Evolutionary conservation across 2,113 vertebrate genomes (phyloP), one percentile per base, ranked within the genome.

Genomic region (Spermophilus dauricus): DNA sequence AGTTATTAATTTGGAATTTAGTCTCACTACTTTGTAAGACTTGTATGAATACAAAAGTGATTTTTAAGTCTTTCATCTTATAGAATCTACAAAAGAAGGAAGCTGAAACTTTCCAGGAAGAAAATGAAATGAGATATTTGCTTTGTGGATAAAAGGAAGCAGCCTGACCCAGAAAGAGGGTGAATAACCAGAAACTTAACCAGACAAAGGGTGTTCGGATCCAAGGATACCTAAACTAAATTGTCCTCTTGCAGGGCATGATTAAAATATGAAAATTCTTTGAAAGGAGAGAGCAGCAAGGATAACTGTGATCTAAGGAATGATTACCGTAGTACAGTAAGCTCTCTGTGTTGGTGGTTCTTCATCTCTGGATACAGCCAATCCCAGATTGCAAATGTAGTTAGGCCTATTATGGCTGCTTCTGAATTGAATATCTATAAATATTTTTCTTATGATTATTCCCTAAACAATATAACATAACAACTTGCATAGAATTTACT

Each of bases 1-100:
- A 85, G n/a, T 88, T 91, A 83, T 67, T 92, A 86, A 78, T 70
- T 67, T 95, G 17, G 26, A 91, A 69, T 91, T 91, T 48, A 72
- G 8, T 77, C 20, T 89, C 20, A 56, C 1, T 84, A 63, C 53
- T 95, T 48, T 51, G 70, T 45, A 93, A 91, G 45, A 83, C 28
- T 48, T 69, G 24, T 34, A 91, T 86, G 61, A 56, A 77, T 72
- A 90, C 24, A 87, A 82, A 86, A 84, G 34, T 85, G 22, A 92
- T 86, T 76, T 84, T 83, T 48, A 9, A 76, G 4, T 65, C 37
- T 93, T 80, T 45, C 34, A 73, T 81, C 3, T 22, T 67, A 93
- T 39, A 95, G 9, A 53, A 56, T 70, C 5, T 72, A 30, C 26
- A 56, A 58, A 56, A 77, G 17, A 37, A 91, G 26, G 65, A 94